phyloP scores from a whole-genome alignment of 2,797 vertebrate species.

The Chanos chanos region DNA sequence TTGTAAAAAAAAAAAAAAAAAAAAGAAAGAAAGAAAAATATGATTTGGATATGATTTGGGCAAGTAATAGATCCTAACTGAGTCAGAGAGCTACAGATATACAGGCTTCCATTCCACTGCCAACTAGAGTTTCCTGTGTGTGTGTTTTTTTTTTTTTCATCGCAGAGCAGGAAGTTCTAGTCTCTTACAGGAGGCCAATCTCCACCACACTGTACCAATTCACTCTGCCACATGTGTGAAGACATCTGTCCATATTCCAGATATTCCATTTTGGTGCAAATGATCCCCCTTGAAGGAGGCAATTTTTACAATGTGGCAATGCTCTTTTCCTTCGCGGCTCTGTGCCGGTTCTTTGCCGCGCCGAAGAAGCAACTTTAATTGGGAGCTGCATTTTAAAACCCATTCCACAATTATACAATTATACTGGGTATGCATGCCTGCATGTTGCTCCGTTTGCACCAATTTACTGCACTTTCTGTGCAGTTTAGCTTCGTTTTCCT shows the following conservation, averaged over 20 bases:
- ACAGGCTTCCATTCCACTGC: background rate
- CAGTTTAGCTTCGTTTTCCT: conserved; percentile 76
- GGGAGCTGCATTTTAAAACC: conserved; percentile 78
- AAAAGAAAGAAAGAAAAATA: too few species aligned
- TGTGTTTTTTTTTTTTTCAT: conserved; percentile 48
- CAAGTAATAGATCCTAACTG: conserved; percentile 1
- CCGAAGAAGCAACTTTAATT: conserved; percentile 84
- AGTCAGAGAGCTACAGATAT: conserved; percentile 9
- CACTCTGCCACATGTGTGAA: conserved; percentile 76
- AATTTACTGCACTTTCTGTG: conserved; percentile 82
- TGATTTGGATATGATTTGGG: too few species aligned
- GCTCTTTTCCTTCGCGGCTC: conserved; percentile 71
- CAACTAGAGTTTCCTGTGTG: conserved; percentile 48
- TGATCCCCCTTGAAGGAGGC: conserved; percentile 72
- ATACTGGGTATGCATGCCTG: conserved; percentile 80
- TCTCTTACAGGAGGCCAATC: conserved; percentile 45
- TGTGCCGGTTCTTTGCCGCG: conserved; percentile 75
- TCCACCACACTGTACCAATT: conserved; percentile 54
- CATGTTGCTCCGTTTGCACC: conserved; percentile 77
- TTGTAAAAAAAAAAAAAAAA: too few species aligned
- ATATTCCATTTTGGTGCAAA: conserved; percentile 81
- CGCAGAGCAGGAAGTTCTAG: conserved; percentile 73
- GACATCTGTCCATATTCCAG: conserved; percentile 83
- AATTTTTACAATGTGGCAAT: conserved; percentile 74
- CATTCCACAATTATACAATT: conserved; percentile 84